Conservation (phyloP, 2,113 vertebrate genomes). For the Myotis yumanensis region DNA sequence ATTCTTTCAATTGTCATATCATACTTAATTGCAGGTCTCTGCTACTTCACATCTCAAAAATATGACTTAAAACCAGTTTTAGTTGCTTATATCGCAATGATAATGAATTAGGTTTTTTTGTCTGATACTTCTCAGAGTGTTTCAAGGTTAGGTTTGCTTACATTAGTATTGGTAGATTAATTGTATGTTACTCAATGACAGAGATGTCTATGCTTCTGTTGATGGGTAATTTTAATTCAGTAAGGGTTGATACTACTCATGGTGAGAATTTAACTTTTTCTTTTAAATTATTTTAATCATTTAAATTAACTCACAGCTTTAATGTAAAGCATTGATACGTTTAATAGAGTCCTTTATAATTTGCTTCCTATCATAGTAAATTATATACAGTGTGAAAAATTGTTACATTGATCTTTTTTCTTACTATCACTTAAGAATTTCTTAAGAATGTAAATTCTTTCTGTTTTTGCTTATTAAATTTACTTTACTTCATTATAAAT, state of each 20-base stretch:
- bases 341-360: constrained; percentile 72
- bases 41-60: constrained; percentile 42
- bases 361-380: constrained; percentile 70
- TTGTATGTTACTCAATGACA: neutral
- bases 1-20: constrained; percentile 55
- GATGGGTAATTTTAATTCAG: constrained; percentile 45
- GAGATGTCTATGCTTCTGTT: neutral
- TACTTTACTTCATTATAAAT: constrained; percentile 70
- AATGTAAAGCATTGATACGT: constrained; percentile 60
- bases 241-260: constrained; percentile 49
- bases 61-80: constrained; percentile 2
- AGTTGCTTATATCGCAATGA: neutral
- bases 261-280: constrained; percentile 65
- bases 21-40: neutral
- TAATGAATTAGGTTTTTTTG: constrained; percentile 10
- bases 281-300: constrained; percentile 78
- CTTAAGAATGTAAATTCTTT: constrained; percentile 58
- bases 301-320: constrained; percentile 69
- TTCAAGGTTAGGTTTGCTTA: constrained; percentile 71
- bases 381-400: constrained; percentile 67
- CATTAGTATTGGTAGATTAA: constrained; percentile 41
- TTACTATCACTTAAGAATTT: constrained; percentile 68
- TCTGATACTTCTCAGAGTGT: constrained; percentile 51
- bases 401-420: constrained; percentile 72
- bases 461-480: constrained; percentile 71